Conservation (phyloP, 1,140 invertebrate genomes). For the Heliconius hewitsoni region DNA sequence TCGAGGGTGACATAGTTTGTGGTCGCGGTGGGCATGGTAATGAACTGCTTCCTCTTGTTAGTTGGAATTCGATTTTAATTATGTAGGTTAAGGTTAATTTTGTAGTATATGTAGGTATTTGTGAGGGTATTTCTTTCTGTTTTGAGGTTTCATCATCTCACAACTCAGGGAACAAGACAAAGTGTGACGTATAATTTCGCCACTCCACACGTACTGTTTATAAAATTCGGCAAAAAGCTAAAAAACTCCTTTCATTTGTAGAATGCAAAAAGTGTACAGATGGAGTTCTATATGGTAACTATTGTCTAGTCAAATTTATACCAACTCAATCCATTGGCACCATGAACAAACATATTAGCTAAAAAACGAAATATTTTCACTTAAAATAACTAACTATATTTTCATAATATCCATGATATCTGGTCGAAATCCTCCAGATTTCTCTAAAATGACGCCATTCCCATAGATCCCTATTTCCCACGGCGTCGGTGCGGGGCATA, state of each 20-base stretch:
- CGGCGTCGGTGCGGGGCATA: constrained; percentile 36
- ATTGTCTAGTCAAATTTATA: no score
- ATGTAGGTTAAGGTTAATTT: constrained; percentile 12
- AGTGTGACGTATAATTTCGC: neutral
- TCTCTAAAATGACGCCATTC: neutral
- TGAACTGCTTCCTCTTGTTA: neutral
- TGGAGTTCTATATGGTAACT: no score
- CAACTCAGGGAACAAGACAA: no score
- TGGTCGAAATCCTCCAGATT: neutral
- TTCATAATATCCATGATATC: neutral
- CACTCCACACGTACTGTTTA: neutral
- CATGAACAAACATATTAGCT: no score
- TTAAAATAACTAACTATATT: neutral
- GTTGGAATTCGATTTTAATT: neutral
- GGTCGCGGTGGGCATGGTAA: neutral
- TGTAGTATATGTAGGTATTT: neutral
- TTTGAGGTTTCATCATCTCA: no score
- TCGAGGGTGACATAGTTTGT: constrained; percentile 21
- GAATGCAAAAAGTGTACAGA: no score
- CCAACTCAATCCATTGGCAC: no score
- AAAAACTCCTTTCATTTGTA: no score
- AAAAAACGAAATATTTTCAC: no score
- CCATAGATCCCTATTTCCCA: constrained; percentile 37
- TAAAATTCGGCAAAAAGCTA: no score
- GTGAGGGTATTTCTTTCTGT: no score